phyloP scores from a whole-genome alignment of 2,797 vertebrate species.

The Sebastes hopkinsi region DNA sequence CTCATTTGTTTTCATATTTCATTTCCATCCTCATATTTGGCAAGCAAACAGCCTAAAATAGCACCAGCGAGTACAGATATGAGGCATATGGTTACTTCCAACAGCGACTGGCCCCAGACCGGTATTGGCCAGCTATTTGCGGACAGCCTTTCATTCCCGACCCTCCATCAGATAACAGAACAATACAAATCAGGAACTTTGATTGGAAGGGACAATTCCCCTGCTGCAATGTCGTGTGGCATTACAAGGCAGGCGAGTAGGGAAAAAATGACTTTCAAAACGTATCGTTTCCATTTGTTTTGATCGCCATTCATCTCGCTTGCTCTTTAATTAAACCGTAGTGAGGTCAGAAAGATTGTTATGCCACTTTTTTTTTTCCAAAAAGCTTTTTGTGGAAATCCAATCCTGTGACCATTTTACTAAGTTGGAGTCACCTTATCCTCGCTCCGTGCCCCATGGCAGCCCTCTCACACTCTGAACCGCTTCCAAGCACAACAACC shows the following conservation, averaged over 20 bases:
- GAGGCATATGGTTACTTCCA: conserved; percentile 41
- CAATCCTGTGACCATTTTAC: conserved; percentile 43
- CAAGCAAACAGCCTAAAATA: conserved; percentile 23
- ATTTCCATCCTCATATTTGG: conserved; percentile 32
- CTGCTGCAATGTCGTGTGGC: conserved; percentile 21
- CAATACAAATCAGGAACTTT: conserved; percentile 42
- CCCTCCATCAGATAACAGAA: conserved; percentile 59
- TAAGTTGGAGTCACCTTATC: conserved; percentile 49
- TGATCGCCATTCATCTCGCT: conserved; percentile 36
- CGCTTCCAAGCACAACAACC: conserved; percentile 72
- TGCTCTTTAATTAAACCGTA: conserved; percentile 67
- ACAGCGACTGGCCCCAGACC: conserved; percentile 5
- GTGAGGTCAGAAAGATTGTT: conserved; percentile 49
- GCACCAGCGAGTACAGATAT: conserved; percentile 15
- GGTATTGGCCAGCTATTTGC: conserved; percentile 26
- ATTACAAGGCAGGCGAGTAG: neutral
- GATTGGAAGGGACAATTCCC: conserved; percentile 45
- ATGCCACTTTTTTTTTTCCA: conserved; percentile 44
- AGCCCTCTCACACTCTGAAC: conserved; percentile 48
- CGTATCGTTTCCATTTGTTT: conserved; percentile 55
- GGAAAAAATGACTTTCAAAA: conserved; percentile 26
- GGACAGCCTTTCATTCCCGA: conserved; percentile 19
- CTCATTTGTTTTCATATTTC: conserved; percentile 41
- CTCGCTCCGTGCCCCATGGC: conserved; percentile 41
- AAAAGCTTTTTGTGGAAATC: conserved; percentile 68